These are phyloP conservation scores for Festucalex cinctus DNA, from an alignment of 2,113 vertebrate species.

Conservation along the genomic window DNA sequence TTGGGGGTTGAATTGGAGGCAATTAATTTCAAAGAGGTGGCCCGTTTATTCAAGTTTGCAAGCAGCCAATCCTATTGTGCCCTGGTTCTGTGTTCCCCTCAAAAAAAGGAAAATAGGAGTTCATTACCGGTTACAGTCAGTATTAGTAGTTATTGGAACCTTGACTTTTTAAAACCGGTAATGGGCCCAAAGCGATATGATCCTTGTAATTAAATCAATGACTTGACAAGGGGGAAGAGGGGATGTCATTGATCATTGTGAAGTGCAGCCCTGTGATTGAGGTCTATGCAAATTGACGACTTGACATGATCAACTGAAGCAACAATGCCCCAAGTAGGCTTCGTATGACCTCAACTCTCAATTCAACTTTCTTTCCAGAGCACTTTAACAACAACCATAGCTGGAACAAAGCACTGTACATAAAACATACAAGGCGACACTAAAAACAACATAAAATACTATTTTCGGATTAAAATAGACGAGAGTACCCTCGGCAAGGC, in stretches of 20 bases:
- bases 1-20: too few species aligned
- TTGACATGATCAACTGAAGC: not conserved
- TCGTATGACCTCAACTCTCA: too few species aligned
- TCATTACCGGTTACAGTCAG: too few species aligned
- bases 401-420: not conserved
- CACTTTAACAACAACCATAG: not conserved
- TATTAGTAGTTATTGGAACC: too few species aligned
- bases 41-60: too few species aligned
- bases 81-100: too few species aligned
- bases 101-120: too few species aligned
- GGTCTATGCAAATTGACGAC: not conserved
- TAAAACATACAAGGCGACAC: not conserved
- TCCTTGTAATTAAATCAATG: not conserved
- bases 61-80: too few species aligned
- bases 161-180: too few species aligned
- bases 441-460: not conserved
- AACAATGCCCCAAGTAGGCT: not conserved
- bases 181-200: not conserved
- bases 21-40: too few species aligned
- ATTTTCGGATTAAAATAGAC: not conserved
- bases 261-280: not conserved
- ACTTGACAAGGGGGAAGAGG: not conserved
- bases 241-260: too few species aligned
- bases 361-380: not conserved
- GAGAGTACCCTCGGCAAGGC: too few species aligned